A percentile compares a stretch with the other conserved stretches of the same genome.
Evolutionary conservation across 2,113 vertebrate genomes (phyloP).

Genomic region (Apteryx mantelli): DNA sequence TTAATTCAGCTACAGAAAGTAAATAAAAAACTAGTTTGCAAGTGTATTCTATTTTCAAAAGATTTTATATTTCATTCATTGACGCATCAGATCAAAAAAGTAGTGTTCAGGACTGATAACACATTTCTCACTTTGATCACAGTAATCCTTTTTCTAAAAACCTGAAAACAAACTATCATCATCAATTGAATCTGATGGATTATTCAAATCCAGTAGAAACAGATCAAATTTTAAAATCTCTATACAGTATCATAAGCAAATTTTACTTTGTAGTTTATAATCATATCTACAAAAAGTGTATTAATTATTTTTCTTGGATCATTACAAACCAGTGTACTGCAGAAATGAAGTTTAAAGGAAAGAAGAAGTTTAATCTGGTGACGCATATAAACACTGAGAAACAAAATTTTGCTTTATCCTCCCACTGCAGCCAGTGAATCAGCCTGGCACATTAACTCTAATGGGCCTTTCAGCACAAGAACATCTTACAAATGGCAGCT

Average conservation of each 20-base stretch:
- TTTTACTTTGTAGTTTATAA: neutral
- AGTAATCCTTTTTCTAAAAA: neutral
- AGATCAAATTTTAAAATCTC: neutral
- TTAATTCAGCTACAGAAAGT: neutral
- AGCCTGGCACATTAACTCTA: neutral
- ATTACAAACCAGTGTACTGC: neutral
- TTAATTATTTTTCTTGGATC: neutral
- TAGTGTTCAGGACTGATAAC: neutral
- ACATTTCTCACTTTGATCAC: neutral
- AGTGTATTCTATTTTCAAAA: neutral
- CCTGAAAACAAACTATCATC: neutral
- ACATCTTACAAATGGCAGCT: neutral
- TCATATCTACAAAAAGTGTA: neutral
- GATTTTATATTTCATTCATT: neutral
- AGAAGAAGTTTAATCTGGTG: neutral
- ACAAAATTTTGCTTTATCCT: neutral
- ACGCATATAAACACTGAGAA: neutral
- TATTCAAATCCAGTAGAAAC: neutral
- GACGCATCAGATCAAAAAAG: neutral
- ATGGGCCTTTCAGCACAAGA: neutral
- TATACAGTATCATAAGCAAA: neutral
- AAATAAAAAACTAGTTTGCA: neutral
- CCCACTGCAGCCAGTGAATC: neutral
- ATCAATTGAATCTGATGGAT: neutral
- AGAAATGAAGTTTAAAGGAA: neutral